Conservation (phyloP, 2,113 vertebrate genomes). For the Tetrao urogallus region DNA sequence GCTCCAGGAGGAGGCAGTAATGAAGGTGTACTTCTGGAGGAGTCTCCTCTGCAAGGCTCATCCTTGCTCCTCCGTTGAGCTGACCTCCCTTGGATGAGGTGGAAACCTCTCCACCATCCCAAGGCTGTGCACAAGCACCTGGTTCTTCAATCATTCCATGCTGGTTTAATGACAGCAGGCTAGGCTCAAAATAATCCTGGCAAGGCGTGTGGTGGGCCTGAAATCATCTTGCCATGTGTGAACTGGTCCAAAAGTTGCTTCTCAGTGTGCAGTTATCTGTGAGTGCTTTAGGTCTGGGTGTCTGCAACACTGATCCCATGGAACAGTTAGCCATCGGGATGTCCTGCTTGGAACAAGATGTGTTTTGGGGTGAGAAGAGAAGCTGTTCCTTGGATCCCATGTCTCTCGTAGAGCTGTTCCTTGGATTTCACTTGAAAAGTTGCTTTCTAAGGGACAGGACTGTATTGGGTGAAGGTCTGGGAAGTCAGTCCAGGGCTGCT, state of each 20-base stretch:
- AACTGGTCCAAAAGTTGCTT: background rate
- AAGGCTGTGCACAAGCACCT: background rate
- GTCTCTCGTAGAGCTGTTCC: background rate
- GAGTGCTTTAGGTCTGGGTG: background rate
- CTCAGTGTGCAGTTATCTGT: background rate
- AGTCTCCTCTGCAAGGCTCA: background rate
- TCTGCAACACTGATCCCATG: background rate
- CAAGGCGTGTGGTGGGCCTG: rapidly evolving
- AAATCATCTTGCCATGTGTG: background rate
- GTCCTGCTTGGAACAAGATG: rapidly evolving
- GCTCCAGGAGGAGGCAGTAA: background rate
- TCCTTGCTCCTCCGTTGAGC: rapidly evolving
- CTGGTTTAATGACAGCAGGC: background rate
- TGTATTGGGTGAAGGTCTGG: background rate
- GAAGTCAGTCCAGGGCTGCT: background rate
- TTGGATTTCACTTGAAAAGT: background rate
- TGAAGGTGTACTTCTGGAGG: background rate
- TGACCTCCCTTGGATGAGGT: background rate
- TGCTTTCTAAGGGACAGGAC: background rate
- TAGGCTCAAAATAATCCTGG: background rate
- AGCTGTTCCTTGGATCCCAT: too few species aligned
- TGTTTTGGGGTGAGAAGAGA: background rate
- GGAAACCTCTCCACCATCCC: background rate
- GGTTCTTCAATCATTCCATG: background rate
- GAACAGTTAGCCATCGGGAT: background rate